Conservation (phyloP, 2,888 invertebrate genomes). For the Acleris laterana region DNA sequence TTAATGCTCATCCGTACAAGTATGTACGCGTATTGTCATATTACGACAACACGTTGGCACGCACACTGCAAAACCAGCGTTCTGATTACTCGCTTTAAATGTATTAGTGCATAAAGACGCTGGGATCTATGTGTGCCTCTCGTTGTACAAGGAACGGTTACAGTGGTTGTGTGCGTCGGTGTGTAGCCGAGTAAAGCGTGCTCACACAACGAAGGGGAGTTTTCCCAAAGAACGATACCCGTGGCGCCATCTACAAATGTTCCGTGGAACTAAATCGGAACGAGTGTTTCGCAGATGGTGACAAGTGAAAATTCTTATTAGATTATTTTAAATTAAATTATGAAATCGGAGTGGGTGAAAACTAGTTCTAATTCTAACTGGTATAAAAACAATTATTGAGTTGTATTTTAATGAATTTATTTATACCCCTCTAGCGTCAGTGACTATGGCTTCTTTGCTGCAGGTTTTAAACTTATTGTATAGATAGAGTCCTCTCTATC, state of each 20-base stretch:
- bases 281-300: constrained; percentile 54
- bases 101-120: constrained; percentile 21
- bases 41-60: constrained; percentile 41
- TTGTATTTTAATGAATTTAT: no score
- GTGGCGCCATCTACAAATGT: constrained; percentile 72
- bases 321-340: constrained; percentile 8
- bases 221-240: constrained; percentile 52
- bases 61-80: constrained; percentile 7
- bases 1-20: constrained; percentile 45
- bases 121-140: constrained; percentile 47
- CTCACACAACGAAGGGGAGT: constrained; percentile 60
- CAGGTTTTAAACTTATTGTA: no score
- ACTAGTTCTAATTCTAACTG: no score
- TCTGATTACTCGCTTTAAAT: constrained; percentile 8
- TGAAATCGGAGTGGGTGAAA: background rate
- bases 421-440: no score
- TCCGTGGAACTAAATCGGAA: constrained; percentile 51
- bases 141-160: constrained; percentile 47
- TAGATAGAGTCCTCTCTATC: no score
- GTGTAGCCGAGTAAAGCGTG: constrained; percentile 49
- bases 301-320: constrained; percentile 46
- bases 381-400: no score
- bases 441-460: no score
- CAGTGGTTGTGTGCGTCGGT: constrained; percentile 48
- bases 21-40: constrained; percentile 47